A percentile compares a stretch with the other conserved stretches of the same genome.
phyloP scores from a whole-genome alignment of 1,140 invertebrate genomes.

The Lepidurus packardi region DNA sequence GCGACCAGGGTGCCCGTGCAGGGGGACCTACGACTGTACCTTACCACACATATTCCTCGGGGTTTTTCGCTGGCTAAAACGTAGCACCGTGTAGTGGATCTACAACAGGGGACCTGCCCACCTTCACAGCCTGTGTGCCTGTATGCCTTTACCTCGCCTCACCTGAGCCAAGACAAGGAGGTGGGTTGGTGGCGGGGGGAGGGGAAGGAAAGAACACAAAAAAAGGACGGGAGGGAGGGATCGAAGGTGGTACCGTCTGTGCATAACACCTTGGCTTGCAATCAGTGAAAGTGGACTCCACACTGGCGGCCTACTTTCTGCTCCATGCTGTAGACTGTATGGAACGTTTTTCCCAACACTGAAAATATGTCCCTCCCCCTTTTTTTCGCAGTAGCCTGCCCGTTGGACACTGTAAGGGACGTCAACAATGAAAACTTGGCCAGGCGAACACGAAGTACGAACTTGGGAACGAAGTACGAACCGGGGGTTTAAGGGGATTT shows the following conservation, averaged over 20 bases:
- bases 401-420: background rate
- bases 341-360: background rate
- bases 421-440: background rate
- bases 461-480: too few species aligned
- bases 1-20: background rate
- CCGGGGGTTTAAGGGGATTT: too few species aligned
- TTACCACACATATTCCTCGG: conserved; percentile 16
- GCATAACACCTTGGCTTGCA: conserved; percentile 26
- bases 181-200: background rate
- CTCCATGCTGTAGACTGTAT: conserved; percentile 5
- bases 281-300: conserved; percentile 30
- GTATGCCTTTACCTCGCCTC: background rate
- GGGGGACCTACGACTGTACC: background rate
- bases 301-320: conserved; percentile 13
- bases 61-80: background rate
- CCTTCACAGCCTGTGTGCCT: background rate
- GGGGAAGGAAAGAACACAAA: background rate
- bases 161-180: background rate
- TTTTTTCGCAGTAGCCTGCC: background rate
- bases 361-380: background rate
- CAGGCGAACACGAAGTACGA: too few species aligned
- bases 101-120: background rate
- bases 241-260: conserved; percentile 13
- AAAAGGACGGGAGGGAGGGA: background rate
- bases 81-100: too few species aligned